A percentile compares a stretch with the other conserved stretches of the same genome.
These are phyloP conservation scores for Xerus rutilus DNA, from an alignment of 2,797 vertebrate genomes.

Conservation along the genomic window DNA sequence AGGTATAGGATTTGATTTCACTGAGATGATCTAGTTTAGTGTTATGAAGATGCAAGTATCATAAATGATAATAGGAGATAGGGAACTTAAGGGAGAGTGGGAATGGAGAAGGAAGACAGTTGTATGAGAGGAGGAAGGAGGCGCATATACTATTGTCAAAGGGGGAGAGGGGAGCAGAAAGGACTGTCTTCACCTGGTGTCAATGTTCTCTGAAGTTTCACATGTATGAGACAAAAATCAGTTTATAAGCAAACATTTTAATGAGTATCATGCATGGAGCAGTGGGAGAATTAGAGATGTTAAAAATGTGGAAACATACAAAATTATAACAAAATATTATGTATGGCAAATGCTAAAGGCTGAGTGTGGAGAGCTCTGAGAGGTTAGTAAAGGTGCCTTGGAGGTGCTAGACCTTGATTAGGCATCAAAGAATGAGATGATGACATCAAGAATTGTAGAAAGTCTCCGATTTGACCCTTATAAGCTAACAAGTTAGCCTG, in stretches of 20 bases:
- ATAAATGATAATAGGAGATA: background rate
- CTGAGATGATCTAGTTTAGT: constrained; percentile 1
- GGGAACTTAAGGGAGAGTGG: background rate
- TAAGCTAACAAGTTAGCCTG: background rate
- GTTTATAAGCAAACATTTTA: constrained; percentile 9
- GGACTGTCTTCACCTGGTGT: background rate
- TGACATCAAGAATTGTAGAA: background rate
- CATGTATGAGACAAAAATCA: background rate
- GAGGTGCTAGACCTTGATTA: background rate
- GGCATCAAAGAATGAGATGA: background rate
- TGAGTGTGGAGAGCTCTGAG: background rate
- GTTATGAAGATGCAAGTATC: background rate
- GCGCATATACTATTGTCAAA: background rate
- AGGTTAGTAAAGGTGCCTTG: background rate
- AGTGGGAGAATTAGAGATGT: background rate
- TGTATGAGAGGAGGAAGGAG: background rate
- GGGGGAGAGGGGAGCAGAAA: background rate
- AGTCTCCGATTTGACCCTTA: background rate
- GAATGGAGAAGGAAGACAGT: background rate
- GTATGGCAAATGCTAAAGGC: background rate
- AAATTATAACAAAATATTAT: background rate
- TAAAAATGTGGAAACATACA: constrained; percentile 20
- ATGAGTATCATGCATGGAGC: background rate
- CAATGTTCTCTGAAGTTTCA: constrained; percentile 24
- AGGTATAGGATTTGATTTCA: constrained; percentile 1